These are phyloP conservation scores for Chelonus insularis DNA, from an alignment of 1,140 invertebrate genomes.

Conservation along the genomic window DNA sequence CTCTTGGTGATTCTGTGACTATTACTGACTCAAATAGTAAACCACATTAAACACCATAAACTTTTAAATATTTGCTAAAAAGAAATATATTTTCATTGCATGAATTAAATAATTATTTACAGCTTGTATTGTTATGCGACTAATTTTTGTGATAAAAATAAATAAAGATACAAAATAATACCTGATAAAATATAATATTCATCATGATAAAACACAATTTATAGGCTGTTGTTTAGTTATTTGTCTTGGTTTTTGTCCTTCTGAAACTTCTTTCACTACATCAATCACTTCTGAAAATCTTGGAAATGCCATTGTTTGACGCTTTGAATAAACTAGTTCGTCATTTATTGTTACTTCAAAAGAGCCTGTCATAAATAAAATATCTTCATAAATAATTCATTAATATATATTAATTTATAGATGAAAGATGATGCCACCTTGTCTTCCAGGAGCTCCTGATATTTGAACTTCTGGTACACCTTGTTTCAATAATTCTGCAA, in stretches of 20 bases:
- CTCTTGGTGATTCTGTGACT: conserved; percentile 45
- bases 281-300: conserved; percentile 65
- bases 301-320: conserved; percentile 68
- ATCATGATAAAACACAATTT: conserved; percentile 59
- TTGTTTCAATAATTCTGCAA: conserved; percentile 61
- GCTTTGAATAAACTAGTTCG: conserved; percentile 67
- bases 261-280: conserved; percentile 59
- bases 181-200: conserved; percentile 8
- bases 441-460: conserved; percentile 62
- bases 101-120: too few relatives aligned
- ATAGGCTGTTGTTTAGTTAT: conserved; percentile 64
- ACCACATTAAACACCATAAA: too few relatives aligned
- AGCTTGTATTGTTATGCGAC: conserved; percentile 10
- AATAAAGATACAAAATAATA: conserved; percentile 19
- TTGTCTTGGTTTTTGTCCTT: conserved; percentile 56
- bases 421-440: conserved; percentile 60
- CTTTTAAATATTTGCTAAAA: too few relatives aligned
- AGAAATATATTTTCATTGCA: too few relatives aligned
- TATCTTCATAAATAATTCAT: background rate
- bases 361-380: conserved; percentile 58
- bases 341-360: conserved; percentile 70
- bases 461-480: conserved; percentile 61
- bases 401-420: conserved; percentile 17
- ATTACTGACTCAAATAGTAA: too few relatives aligned
- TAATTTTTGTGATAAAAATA: conserved; percentile 7